Percentiles rank a stretch among this genome's conserved stretches.
phyloP scores from a whole-genome alignment of 92 coral and sea anemone genomes.

The Parazoanthus swiftii region DNA sequence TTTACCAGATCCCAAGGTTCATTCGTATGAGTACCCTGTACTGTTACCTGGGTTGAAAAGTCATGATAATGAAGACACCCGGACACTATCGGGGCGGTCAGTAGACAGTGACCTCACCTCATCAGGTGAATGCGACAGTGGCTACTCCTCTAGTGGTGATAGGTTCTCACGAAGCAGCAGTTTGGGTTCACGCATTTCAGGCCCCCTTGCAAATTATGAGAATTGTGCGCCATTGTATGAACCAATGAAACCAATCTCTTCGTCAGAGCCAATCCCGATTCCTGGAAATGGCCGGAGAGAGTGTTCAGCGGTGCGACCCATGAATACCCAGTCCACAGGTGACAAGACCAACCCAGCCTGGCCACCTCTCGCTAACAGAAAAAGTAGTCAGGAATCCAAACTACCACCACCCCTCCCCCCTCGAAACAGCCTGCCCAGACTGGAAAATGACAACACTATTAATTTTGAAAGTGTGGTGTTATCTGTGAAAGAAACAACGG shows the following conservation, averaged over 20 bases:
- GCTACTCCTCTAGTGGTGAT: constrained; percentile 79
- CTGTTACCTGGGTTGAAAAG: constrained; percentile 41
- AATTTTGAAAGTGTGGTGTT: not conserved
- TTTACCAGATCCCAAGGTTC: constrained; percentile 64
- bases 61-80: constrained; percentile 37
- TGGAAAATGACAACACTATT: not conserved
- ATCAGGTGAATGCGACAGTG: constrained; percentile 74
- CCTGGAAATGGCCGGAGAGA: constrained; percentile 34
- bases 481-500: not conserved
- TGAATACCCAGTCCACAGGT: not conserved
- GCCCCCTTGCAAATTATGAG: constrained; percentile 8
- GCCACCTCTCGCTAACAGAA: not conserved
- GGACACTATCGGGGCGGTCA: constrained; percentile 54
- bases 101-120: constrained; percentile 71
- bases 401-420: constrained; percentile 41
- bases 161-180: constrained; percentile 32
- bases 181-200: not conserved
- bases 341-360: not conserved
- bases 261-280: constrained; percentile 39
- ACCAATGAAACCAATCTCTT: constrained; percentile 7
- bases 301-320: not conserved
- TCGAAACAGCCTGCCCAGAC: constrained; percentile 19
- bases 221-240: constrained; percentile 40
- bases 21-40: constrained; percentile 72
- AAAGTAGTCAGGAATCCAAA: not conserved